These are phyloP conservation scores for Oryzias celebensis DNA, from an alignment of 2,113 vertebrate species.

Conservation along the genomic window DNA sequence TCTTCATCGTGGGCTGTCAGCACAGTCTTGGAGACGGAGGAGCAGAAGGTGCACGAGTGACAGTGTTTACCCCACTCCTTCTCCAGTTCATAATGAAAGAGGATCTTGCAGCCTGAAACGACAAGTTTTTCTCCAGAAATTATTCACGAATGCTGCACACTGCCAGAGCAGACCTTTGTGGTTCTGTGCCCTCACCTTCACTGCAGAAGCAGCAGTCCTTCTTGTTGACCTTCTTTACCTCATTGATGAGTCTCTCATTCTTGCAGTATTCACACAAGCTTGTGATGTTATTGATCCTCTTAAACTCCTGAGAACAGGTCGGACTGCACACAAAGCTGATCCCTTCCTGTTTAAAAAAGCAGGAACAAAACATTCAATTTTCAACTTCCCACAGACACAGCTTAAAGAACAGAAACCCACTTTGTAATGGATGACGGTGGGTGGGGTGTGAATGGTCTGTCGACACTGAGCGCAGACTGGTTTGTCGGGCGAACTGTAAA, in stretches of 20 bases:
- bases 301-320: conserved; percentile 87
- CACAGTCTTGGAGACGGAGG: conserved; percentile 78
- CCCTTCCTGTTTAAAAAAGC: conserved; percentile 78
- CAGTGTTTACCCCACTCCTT: conserved; percentile 88
- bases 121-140: not conserved
- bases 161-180: not conserved
- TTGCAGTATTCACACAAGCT: conserved; percentile 89
- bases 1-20: conserved; percentile 78
- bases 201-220: conserved; percentile 88
- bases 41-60: conserved; percentile 87
- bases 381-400: too few relatives aligned
- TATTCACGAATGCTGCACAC: not conserved
- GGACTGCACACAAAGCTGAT: conserved; percentile 86
- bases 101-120: conserved; percentile 84
- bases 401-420: conserved; percentile 18
- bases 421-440: conserved; percentile 87
- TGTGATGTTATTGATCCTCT: conserved; percentile 80
- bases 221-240: conserved; percentile 81
- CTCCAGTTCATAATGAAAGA: conserved; percentile 84
- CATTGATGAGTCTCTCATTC: conserved; percentile 83
- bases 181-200: conserved; percentile 78
- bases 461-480: conserved; percentile 87
- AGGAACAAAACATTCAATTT: too few relatives aligned
- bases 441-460: conserved; percentile 78
- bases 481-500: conserved; percentile 44